Evolutionary conservation across 2,797 vertebrate species (phyloP).

Genomic region (Tiaroga cobitis): DNA sequence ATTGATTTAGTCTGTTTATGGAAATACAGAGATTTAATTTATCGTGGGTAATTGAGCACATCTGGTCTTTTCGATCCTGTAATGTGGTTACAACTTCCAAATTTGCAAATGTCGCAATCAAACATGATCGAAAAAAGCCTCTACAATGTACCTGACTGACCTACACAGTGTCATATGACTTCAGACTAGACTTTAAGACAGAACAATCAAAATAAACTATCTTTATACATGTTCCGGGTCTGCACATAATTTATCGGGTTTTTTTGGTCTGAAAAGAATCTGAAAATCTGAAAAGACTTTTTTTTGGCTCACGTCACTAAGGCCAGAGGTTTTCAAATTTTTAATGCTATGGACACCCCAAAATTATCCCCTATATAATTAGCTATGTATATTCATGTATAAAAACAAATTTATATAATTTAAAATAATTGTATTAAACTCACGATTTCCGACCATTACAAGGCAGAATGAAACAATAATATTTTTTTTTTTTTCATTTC

Average conservation of each 20-base stretch:
- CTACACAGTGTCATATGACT: conserved; percentile 37
- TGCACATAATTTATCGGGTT: background rate
- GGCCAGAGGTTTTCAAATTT: background rate
- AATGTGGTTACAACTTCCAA: conserved; percentile 43
- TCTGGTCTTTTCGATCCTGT: conserved; percentile 41
- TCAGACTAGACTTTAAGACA: background rate
- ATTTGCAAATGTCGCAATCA: conserved; percentile 45
- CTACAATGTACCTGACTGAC: background rate
- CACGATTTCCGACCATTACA: background rate
- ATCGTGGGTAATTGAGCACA: conserved; percentile 49
- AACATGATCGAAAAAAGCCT: conserved; percentile 37
- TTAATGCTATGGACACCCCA: background rate
- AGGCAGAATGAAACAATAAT: background rate
- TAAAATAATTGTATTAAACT: background rate
- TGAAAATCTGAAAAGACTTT: background rate
- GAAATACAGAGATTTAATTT: conserved; percentile 54
- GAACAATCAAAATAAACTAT: background rate
- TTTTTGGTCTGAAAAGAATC: no score
- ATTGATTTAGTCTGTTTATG: conserved; percentile 50
- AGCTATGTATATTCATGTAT: no score
- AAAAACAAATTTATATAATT: no score
- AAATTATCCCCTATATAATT: background rate
- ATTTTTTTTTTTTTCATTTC: no score
- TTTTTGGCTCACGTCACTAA: background rate
- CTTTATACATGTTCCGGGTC: background rate